Evolutionary conservation across 1,140 invertebrate genomes (phyloP).

Genomic region (Dendrolimus kikuchii): DNA sequence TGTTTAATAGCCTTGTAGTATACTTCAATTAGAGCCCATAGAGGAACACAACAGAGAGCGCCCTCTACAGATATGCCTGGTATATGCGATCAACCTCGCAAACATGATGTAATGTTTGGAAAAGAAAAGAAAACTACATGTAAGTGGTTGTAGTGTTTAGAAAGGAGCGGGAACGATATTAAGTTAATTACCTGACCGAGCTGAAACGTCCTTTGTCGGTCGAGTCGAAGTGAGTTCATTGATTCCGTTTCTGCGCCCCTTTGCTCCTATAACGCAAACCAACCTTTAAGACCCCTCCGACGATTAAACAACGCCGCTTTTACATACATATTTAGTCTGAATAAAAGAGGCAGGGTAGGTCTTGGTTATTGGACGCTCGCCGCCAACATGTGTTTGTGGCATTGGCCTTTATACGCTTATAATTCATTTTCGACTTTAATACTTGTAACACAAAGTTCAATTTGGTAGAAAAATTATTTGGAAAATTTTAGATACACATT

Average conservation of each 20-base stretch:
- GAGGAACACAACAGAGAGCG: too few species aligned
- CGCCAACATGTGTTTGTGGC: slow-evolving; percentile 62
- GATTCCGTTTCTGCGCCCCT: slow-evolving; percentile 58
- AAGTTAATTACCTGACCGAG: slow-evolving; percentile 63
- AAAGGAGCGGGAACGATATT: slow-evolving; percentile 58
- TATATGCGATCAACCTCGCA: too few species aligned
- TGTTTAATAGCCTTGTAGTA: too few species aligned
- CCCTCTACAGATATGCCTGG: too few species aligned
- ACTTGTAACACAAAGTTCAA: background rate
- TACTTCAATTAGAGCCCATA: too few species aligned
- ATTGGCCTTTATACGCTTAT: slow-evolving; percentile 37
- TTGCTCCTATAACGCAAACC: slow-evolving; percentile 42
- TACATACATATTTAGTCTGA: slow-evolving; percentile 6
- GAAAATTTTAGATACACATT: slow-evolving; percentile 20
- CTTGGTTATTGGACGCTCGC: slow-evolving; percentile 28
- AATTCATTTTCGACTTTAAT: slow-evolving; percentile 30
- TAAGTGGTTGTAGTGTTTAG: slow-evolving; percentile 15
- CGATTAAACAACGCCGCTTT: slow-evolving; percentile 11
- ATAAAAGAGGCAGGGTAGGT: slow-evolving; percentile 26
- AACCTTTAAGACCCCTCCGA: slow-evolving; percentile 22
- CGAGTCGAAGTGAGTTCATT: slow-evolving; percentile 58
- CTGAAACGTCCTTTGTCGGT: slow-evolving; percentile 65
- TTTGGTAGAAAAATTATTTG: slow-evolving; percentile 4
- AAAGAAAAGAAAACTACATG: background rate
- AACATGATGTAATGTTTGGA: too few species aligned